Evolutionary conservation across 2,113 vertebrate genomes (phyloP).

Genomic region (Phoxinus phoxinus): DNA sequence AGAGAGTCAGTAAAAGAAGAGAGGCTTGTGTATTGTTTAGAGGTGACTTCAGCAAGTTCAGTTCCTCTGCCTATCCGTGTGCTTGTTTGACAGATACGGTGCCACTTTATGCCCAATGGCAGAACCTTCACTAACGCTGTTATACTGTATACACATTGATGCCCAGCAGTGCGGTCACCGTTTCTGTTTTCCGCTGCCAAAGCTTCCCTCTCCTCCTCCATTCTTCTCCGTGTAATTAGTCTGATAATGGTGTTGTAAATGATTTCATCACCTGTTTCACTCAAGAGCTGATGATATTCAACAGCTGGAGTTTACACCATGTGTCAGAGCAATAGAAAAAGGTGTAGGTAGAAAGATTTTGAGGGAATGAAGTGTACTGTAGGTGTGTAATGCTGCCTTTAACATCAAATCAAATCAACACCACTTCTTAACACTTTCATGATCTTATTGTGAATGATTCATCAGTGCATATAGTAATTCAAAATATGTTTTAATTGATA

Average conservation of each 20-base stretch:
- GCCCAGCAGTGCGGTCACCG: conserved; percentile 54
- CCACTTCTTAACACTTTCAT: background rate
- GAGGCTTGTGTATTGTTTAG: conserved; percentile 36
- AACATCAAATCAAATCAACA: background rate
- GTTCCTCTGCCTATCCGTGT: conserved; percentile 36
- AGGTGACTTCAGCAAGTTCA: conserved; percentile 29
- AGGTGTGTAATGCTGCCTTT: background rate
- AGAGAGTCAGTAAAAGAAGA: conserved; percentile 41
- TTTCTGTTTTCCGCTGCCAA: conserved; percentile 22
- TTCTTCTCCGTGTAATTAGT: conserved; percentile 66
- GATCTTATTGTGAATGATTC: background rate
- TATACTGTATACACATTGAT: conserved; percentile 53
- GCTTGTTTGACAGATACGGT: conserved; percentile 68
- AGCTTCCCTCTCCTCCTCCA: conserved; percentile 33
- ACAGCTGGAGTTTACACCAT: conserved; percentile 73
- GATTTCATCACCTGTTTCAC: conserved; percentile 76
- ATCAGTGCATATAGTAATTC: background rate
- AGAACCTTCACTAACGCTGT: conserved; percentile 54
- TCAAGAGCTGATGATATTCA: conserved; percentile 78
- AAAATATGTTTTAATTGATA: background rate
- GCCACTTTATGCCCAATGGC: conserved; percentile 66
- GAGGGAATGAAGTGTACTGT: background rate
- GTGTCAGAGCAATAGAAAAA: conserved; percentile 64
- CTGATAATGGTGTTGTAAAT: conserved; percentile 82
- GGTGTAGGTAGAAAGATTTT: conserved; percentile 50